Conservation (phyloP, 2,113 vertebrate species). For the Astatoreochromis straeleni region DNA sequence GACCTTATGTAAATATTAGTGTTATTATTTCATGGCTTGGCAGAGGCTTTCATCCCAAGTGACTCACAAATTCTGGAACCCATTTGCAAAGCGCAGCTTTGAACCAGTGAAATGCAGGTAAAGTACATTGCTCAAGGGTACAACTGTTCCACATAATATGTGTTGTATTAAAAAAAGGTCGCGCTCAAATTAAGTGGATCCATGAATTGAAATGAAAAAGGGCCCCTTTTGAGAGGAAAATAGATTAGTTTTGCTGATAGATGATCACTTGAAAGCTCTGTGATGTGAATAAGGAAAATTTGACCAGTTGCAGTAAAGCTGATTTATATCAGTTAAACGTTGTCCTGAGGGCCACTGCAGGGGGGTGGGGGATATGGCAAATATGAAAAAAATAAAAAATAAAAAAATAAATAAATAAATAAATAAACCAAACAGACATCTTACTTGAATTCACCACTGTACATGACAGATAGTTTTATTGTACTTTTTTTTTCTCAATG, state of each 20-base stretch:
- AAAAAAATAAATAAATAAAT: too few relatives aligned
- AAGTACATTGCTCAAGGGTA: slow-evolving; percentile 66
- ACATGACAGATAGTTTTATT: too few relatives aligned
- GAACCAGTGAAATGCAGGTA: slow-evolving; percentile 52
- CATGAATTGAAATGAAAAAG: slow-evolving; percentile 62
- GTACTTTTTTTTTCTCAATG: too few relatives aligned
- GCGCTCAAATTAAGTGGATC: slow-evolving; percentile 66
- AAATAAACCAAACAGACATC: too few relatives aligned
- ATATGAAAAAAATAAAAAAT: too few relatives aligned
- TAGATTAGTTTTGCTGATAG: slow-evolving; percentile 71
- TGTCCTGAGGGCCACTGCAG: slow-evolving; percentile 43
- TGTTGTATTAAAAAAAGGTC: slow-evolving; percentile 65
- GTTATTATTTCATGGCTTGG: slow-evolving; percentile 61
- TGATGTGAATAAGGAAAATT: slow-evolving; percentile 67
- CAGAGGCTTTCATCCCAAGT: slow-evolving; percentile 57
- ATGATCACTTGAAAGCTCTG: slow-evolving; percentile 65
- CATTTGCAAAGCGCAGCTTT: slow-evolving; percentile 50
- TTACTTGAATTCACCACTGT: too few relatives aligned
- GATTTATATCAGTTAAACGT: slow-evolving; percentile 68
- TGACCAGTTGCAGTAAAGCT: slow-evolving; percentile 66
- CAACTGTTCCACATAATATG: slow-evolving; percentile 64
- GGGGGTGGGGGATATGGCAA: slow-evolving; percentile 40
- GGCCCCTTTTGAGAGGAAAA: slow-evolving; percentile 54
- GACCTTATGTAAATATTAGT: slow-evolving; percentile 65
- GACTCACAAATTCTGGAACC: slow-evolving; percentile 54